Percentiles rank a stretch among this genome's conserved stretches.
Conservation (phyloP, 2,888 invertebrate species). For the Chymomyza fuscimana region DNA sequence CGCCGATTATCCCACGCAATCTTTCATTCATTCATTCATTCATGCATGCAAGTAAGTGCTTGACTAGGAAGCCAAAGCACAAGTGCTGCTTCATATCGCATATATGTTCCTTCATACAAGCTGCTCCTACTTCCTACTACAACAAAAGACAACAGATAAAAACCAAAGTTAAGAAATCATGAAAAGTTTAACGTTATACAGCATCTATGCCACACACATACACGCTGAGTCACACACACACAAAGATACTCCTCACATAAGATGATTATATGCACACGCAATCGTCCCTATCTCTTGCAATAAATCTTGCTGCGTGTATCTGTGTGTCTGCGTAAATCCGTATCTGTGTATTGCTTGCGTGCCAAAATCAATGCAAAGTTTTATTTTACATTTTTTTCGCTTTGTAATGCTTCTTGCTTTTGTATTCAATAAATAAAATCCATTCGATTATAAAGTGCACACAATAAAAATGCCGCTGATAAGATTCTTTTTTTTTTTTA, state of each 20-base stretch:
- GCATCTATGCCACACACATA: background rate
- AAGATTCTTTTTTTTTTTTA: conserved; percentile 36
- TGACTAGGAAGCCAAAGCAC: background rate
- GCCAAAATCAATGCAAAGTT: conserved; percentile 67
- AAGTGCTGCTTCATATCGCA: conserved; percentile 21
- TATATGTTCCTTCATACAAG: background rate
- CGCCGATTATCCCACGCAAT: conserved; percentile 74
- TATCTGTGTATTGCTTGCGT: conserved; percentile 36
- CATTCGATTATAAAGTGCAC: conserved; percentile 68
- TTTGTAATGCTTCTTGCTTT: conserved; percentile 11
- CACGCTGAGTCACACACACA: background rate
- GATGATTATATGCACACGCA: conserved; percentile 68
- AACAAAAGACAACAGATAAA: conserved; percentile 4
- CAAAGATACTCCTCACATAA: conserved; percentile 22
- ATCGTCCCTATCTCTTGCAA: conserved; percentile 50
- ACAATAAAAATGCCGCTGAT: conserved; percentile 59
- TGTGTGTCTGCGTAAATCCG: conserved; percentile 23
- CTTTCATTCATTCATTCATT: conserved; percentile 61
- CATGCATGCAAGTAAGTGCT: conserved; percentile 28
- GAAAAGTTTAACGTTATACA: conserved; percentile 62
- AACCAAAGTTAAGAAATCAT: conserved; percentile 54
- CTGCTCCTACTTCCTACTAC: background rate
- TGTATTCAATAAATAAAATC: conserved; percentile 64
- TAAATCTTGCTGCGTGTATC: conserved; percentile 53
- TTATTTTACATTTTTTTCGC: conserved; percentile 6